Base-by-base conservation (phyloP, 1,140 invertebrate genomes). In the Geopemphigus sp. region DNA sequence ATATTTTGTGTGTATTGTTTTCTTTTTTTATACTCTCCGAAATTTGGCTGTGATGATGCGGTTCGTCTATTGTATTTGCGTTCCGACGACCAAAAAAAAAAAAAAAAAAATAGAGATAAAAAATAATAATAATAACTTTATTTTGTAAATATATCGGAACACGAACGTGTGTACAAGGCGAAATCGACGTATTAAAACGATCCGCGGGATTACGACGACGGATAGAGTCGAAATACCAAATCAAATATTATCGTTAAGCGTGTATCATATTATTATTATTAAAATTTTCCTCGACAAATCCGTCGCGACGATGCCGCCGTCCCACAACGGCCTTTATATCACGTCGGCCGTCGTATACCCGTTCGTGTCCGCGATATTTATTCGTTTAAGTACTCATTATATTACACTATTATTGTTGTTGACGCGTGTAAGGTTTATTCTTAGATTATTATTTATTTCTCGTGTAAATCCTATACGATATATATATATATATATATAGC, bases 1-100 rank as follows among this genome's bases (percentile, higher is more conserved):
- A n/a, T n/a, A n/a, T n/a, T 59, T 39, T 59, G 5, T 68, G 14
- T 68, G 26, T 50, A 50, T 50, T 50, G 8, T 50, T 26, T 50
- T 50, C 19, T 17, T 24, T 24, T 61, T 64, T 64, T 8, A 8
- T 29, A 19, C 5, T 3, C 70, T 39, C 2, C 73, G 56, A 76
- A 76, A 59, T 57, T 59, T 76, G 73, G 73, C 73, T 76, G 73
- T 76, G 73, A 76, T 47, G 73, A 76, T 59, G 73, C n/a, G 54
- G 73, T 76, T 76, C 32, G 32, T 39, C n/a, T 39, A 8, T 39
- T 39, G 32, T 39, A 8, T n/a, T n/a, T n/a, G n/a, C n/a, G n/a
- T n/a, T n/a, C n/a, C n/a, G n/a, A n/a, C n/a, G n/a, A n/a, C n/a
- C n/a, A n/a, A n/a, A n/a, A n/a, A n/a, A n/a, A n/a, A n/a, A n/a